These are phyloP conservation scores for Grammomys dolichurus DNA, from an alignment of 2,113 vertebrate genomes.

Conservation along the genomic window DNA sequence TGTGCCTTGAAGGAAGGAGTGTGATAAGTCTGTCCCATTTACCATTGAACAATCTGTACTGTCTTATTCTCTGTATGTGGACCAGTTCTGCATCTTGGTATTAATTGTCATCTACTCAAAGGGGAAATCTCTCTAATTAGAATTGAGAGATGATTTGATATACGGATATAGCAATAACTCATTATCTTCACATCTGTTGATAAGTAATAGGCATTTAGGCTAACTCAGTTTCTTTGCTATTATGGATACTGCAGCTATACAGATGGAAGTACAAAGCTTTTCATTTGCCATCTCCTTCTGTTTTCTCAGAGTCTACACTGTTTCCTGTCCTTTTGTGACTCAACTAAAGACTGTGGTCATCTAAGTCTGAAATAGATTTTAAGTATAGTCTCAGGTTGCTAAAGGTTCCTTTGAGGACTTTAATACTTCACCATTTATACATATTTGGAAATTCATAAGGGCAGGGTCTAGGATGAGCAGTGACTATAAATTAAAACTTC, in stretches of 20 bases:
- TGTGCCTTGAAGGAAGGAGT: neutral
- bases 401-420: neutral
- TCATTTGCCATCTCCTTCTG: constrained; percentile 1
- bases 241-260: neutral
- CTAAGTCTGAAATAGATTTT: constrained; percentile 2
- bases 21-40: neutral
- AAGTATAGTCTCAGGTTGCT: neutral
- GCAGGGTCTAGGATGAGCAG: neutral
- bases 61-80: neutral
- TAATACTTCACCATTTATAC: neutral
- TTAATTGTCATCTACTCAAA: neutral
- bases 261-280: neutral
- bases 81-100: neutral
- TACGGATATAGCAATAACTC: neutral
- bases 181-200: neutral
- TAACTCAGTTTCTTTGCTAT: neutral
- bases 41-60: neutral
- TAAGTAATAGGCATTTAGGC: neutral
- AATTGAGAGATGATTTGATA: neutral
- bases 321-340: constrained; percentile 29
- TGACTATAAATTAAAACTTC: constrained; percentile 36
- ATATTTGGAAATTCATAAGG: constrained; percentile 28
- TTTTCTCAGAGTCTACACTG: neutral
- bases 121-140: neutral
- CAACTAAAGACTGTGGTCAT: neutral